These are phyloP conservation scores for Trichogramma pretiosum DNA, from an alignment of 1,140 invertebrate species.

Conservation along the genomic window DNA sequence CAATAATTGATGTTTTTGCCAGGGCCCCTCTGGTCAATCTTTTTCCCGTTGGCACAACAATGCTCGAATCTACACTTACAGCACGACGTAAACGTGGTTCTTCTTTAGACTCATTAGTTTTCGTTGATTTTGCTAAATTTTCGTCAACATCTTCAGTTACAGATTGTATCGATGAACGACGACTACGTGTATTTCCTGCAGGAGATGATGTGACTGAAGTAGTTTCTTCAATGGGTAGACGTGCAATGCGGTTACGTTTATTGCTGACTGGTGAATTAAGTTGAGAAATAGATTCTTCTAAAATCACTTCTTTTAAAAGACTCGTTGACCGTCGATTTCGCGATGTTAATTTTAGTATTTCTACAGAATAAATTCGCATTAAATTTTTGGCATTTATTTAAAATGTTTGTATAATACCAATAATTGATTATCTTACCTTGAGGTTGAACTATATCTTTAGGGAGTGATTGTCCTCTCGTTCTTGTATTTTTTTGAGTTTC, in stretches of 20 bases:
- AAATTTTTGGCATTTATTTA: too few species aligned
- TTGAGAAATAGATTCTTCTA: conserved; percentile 16
- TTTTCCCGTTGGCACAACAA: conserved; percentile 8
- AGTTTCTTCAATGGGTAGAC: not conserved
- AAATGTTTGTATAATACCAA: too few species aligned
- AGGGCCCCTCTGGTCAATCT: conserved; percentile 16
- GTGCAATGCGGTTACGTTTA: not conserved
- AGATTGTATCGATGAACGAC: conserved; percentile 27
- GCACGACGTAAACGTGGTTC: conserved; percentile 26
- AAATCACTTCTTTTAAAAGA: conserved; percentile 23
- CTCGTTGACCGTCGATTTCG: conserved; percentile 18
- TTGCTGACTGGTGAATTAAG: not conserved
- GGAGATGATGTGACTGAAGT: conserved; percentile 12
- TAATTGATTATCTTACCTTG: too few species aligned
- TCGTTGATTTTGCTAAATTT: conserved; percentile 16
- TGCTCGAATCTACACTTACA: conserved; percentile 25
- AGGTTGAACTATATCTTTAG: too few species aligned
- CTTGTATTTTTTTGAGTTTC: too few species aligned
- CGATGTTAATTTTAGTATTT: not conserved
- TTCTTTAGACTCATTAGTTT: not conserved
- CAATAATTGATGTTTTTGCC: conserved; percentile 12
- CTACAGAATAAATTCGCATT: not conserved
- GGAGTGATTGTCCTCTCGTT: too few species aligned
- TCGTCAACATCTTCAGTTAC: conserved; percentile 33
- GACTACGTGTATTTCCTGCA: conserved; percentile 21